Base-by-base conservation (phyloP, 2,113 vertebrate species). In the Regulus satrapa region DNA sequence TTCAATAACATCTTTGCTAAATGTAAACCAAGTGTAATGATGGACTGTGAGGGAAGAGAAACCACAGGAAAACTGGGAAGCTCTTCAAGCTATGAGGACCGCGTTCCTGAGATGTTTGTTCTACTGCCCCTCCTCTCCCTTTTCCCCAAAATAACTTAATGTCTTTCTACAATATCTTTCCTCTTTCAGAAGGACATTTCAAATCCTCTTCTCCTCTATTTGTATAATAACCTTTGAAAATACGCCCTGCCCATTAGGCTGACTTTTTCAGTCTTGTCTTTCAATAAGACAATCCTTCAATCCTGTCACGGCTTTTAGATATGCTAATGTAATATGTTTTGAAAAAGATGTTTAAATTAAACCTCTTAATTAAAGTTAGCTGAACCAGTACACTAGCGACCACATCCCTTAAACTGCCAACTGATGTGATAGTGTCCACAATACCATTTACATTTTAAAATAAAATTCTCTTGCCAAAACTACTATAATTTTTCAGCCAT, bases 321-420 rank as follows among this genome's bases (percentile, higher is more conserved):
- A 89, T 83, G 62, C 72, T 89, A 86, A 86, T n/a, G 19, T 79
- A 86, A 75, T 75, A 93, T 58, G 56, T 67, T 83, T 94, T 85
- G 52, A 83, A 86, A 89, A 58, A 79, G 48, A 55, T 85, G 46
- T 74, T 95, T 78, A 79, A 92, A 92, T 92, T 74, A 90, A 94
- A 81, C 51, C 43, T 88, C 84, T 80, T 83, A 76, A 89, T 80
- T 88, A 45, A 56, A 85, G 45, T 91, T 66, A 86, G 80, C 75
- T 84, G 88, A 91, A 73, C 41, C 36, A 77, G 41, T 77, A 80
- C 49, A 61, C 40, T 80, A 68, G 58, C 2, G 7, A 59, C 63
- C 40, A 56, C 36, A 40, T 83, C 36, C 26, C 63, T 74, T 88
- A 74, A 82, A 62, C 64, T 41, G 32, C 29, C 28, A 72, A 48